These are phyloP conservation scores for Halesus radiatus DNA, from an alignment of 1,140 invertebrate species.

Conservation along the genomic window DNA sequence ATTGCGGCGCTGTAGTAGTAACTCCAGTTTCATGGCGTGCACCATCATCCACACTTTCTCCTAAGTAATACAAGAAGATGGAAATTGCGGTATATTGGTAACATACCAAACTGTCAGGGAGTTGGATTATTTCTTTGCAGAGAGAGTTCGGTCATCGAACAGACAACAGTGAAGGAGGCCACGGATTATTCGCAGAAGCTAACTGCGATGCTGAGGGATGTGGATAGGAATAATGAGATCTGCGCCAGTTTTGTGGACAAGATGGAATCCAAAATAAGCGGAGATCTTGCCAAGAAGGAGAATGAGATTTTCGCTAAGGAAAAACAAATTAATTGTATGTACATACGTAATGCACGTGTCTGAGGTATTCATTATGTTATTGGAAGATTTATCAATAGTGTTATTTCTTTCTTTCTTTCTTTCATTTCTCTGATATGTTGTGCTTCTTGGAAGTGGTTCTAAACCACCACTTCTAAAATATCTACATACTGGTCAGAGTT, in stretches of 20 bases:
- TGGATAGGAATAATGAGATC: constrained; percentile 48
- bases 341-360: neutral
- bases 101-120: neutral
- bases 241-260: constrained; percentile 44
- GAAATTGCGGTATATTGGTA: too few species aligned
- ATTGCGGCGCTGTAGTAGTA: too few species aligned
- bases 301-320: constrained; percentile 35
- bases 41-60: too few species aligned
- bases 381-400: too few species aligned
- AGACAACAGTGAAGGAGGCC: constrained; percentile 41
- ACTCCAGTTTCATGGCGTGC: too few species aligned
- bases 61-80: too few species aligned
- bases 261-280: constrained; percentile 34
- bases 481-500: too few species aligned
- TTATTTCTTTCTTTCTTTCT: too few species aligned
- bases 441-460: too few species aligned
- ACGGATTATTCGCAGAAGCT: constrained; percentile 49
- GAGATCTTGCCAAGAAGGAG: constrained; percentile 30
- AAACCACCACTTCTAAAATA: too few species aligned
- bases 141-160: constrained; percentile 41
- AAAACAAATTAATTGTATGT: constrained; percentile 49
- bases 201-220: constrained; percentile 33
- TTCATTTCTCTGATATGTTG: too few species aligned
- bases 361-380: too few species aligned
- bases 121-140: constrained; percentile 28